These are phyloP conservation scores for Probaryconus sp. DNA, from an alignment of 1,140 invertebrate genomes.

Conservation along the genomic window DNA sequence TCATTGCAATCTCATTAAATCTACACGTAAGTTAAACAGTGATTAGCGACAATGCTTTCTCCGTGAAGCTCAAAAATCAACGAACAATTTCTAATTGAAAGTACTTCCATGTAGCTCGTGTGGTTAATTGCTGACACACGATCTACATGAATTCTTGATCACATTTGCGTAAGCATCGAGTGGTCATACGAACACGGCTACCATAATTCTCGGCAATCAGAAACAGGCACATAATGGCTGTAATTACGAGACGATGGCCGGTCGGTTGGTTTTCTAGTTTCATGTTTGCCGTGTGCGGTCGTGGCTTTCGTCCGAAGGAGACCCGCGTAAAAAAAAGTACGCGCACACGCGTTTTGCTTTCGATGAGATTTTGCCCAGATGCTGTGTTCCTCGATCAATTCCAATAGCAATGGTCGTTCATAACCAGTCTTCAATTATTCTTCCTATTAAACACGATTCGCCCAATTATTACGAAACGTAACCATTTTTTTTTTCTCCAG, in stretches of 20 bases:
- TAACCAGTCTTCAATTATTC: conserved; percentile 43
- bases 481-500: conserved; percentile 16
- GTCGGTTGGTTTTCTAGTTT: conserved; percentile 34
- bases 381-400: conserved; percentile 23
- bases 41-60: background rate
- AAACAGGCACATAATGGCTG: conserved; percentile 18
- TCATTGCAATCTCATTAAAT: background rate
- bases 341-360: conserved; percentile 18
- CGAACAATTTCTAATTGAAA: conserved; percentile 14
- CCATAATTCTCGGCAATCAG: conserved; percentile 30
- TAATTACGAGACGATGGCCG: conserved; percentile 30
- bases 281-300: conserved; percentile 11
- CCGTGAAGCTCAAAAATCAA: background rate
- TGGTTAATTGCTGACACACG: conserved; percentile 31
- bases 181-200: conserved; percentile 4
- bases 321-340: conserved; percentile 24
- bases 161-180: conserved; percentile 41
- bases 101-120: conserved; percentile 15
- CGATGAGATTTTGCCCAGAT: conserved; percentile 24
- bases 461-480: conserved; percentile 20
- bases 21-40: background rate
- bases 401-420: conserved; percentile 1
- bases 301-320: background rate
- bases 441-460: conserved; percentile 21
- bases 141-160: conserved; percentile 11